Evolutionary conservation across 2,113 vertebrate genomes (phyloP).

Genomic region (Daubentonia madagascariensis): DNA sequence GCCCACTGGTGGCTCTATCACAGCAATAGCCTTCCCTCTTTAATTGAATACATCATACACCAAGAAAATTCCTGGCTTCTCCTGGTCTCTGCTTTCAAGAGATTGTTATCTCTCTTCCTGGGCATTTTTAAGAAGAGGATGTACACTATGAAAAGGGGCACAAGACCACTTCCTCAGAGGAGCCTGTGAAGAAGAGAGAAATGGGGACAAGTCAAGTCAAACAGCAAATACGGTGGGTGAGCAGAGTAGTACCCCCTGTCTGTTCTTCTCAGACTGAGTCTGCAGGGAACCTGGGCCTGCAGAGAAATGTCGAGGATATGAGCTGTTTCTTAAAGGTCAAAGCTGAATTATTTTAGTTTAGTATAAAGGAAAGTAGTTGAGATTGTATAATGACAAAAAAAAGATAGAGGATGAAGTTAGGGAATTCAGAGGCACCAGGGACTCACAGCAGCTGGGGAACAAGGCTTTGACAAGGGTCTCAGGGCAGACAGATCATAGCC

Average conservation of each 20-base stretch:
- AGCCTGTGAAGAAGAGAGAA: background rate
- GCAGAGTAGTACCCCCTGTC: fast-evolving
- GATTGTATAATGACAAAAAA: background rate
- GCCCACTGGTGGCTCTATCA: background rate
- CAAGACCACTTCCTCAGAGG: background rate
- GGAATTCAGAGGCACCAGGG: background rate
- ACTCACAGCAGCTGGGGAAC: background rate
- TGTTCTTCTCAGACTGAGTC: background rate
- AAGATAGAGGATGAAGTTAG: background rate
- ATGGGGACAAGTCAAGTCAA: too few species aligned
- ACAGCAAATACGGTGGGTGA: background rate
- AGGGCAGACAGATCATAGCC: background rate
- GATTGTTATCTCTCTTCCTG: background rate
- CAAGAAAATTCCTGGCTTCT: background rate
- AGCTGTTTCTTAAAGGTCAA: slow-evolving; percentile 21
- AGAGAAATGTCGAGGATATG: background rate
- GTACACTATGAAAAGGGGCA: background rate
- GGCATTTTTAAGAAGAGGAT: background rate
- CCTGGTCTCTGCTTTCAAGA: background rate
- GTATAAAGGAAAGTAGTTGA: background rate
- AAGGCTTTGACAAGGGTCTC: background rate
- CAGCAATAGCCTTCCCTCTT: background rate
- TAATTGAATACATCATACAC: background rate
- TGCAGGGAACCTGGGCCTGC: background rate
- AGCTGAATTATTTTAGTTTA: background rate